Base-by-base conservation (phyloP, 2,113 vertebrate genomes). In the Bungarus multicinctus region DNA sequence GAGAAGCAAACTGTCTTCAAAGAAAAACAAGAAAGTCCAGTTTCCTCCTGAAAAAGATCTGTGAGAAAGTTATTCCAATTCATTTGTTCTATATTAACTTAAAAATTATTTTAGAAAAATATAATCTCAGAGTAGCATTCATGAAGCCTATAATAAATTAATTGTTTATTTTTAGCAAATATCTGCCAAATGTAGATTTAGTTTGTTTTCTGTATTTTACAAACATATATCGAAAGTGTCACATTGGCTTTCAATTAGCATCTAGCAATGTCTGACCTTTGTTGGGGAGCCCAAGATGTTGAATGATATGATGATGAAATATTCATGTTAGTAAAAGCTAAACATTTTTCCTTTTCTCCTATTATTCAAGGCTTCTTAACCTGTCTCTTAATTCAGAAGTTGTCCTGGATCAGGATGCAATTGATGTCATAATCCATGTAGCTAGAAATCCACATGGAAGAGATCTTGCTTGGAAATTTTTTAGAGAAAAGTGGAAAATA, bases 391-490 rank as follows among this genome's bases (percentile, higher is more conserved):
- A 98, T 96, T 99, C 99, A 1, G 99, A 99, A 95, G 98, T 99
- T 96, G 98, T 99, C 69, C 97, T 99, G 14, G 98, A 99, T 97
- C 99, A 99, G 97, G 99, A 99, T 91, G 98, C 99, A 92, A 99
- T 99, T 91, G 99, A 99, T 95, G 99, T 99, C 89, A 99, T 99
- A 96, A 99, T 99, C 95, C 98, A 99, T 0, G 99, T 99, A 54
- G 99, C 99, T 93, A 97, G 99, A 93, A 99, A 99, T 97, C 99
- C 99, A 54, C 98, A 99, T 93, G 99, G 99, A 87, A 98, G 99
- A 43, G 98, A 98, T 95, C 98, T 99, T 95, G 99, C 99, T 94
- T 99, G 99, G 99, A 98, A 98, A 90, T 99, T 99, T 97, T 99
- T 99, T 97, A 97, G 98, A 94, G 99, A 99, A 93, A 99, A 99